These are phyloP conservation scores for Agelaius phoeniceus DNA, from an alignment of 2,113 vertebrate species.

Conservation along the genomic window DNA sequence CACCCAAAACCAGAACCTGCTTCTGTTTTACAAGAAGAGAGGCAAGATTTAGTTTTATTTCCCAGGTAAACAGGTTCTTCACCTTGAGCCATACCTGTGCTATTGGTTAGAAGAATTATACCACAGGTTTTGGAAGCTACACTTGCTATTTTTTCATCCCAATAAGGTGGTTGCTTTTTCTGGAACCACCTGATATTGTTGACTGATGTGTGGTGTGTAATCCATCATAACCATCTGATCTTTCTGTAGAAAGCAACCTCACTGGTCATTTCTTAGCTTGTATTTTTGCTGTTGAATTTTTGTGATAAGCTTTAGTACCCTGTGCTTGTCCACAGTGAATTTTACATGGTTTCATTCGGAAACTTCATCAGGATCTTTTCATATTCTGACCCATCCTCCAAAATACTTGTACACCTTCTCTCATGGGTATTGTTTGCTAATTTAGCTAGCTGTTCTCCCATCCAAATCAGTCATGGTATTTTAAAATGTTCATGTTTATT, in stretches of 20 bases:
- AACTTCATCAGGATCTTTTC: neutral
- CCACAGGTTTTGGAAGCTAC: neutral
- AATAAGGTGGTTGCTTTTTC: neutral
- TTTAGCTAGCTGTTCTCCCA: neutral
- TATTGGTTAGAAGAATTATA: neutral
- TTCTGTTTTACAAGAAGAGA: neutral
- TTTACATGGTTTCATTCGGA: neutral
- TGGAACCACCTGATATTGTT: neutral
- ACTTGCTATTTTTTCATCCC: neutral
- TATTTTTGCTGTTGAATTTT: neutral
- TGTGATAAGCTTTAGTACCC: neutral
- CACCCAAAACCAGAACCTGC: neutral
- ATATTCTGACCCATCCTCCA: neutral
- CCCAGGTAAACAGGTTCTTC: neutral
- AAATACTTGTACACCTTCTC: neutral
- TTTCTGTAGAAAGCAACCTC: neutral
- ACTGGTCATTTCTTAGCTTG: neutral
- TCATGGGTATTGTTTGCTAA: neutral
- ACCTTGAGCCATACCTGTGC: neutral
- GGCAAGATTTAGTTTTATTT: neutral
- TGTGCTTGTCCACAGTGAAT: neutral
- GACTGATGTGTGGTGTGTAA: neutral
- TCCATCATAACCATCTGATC: neutral
- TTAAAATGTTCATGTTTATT: neutral
- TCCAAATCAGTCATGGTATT: neutral